Evolutionary conservation across 2,888 invertebrate species (phyloP), one percentile per base, ranked within the genome.

Genomic region (Maniola hyperantus): DNA sequence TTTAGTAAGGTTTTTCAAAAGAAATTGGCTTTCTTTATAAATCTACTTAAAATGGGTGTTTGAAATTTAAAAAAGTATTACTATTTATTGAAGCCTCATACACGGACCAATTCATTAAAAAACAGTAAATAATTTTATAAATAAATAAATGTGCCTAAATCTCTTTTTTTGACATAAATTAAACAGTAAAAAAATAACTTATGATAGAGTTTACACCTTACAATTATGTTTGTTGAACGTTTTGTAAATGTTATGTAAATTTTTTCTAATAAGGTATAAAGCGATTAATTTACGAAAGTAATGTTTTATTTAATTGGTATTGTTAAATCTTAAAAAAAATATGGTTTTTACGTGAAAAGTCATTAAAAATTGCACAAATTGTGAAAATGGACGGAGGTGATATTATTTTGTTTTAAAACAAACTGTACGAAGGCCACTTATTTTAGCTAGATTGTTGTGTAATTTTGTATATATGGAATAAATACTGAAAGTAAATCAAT

Each of bases 361-460:
- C 13, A 34, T 42, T 44, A 50, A 63, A 65, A 62, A 65, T 78
- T 76, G 83, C 75, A 83, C 80, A 83, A 84, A 83, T 81, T 60
- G 18, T 53, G n/a, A 36, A 65, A 65, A 53, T 82, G 75, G 74
- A 81, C 83, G 82, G 73, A 76, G 77, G 79, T 79, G 73, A 75
- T 26, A 69, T 73, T 26, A 69, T 73, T 75, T 78, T 76, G 76
- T 78, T 73, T 81, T 82, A 85, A 83, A 79, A 81, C 68, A 76
- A 79, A 77, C 78, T 79, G 78, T 79, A 78, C 78, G 79, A 80
- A 74, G n/a, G 44, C 18, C 18, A 54, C n/a, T 54, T 42, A 18
- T 44, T 53, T 51, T 57, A 57, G 57, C 26, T 51, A 20, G 42
- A 51, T 65, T 39, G 46, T 50, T 64, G 69, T 70, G 70, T 60